Evolutionary conservation across 2,797 vertebrate genomes (phyloP).

Genomic region (Anguilla pacifica): DNA sequence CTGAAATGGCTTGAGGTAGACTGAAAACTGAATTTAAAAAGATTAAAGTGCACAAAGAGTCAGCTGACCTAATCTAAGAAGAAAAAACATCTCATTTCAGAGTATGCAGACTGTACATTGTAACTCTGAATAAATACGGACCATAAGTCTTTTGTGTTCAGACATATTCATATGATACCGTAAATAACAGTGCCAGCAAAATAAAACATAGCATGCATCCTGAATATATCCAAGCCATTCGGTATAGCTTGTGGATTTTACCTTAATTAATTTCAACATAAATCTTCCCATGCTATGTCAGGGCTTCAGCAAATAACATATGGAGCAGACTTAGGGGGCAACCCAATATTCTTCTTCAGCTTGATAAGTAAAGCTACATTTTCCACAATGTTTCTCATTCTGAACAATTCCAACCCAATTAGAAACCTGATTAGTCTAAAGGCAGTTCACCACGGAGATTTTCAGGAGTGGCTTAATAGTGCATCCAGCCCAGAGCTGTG

Average conservation of each 20-base stretch:
- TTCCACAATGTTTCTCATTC: not conserved
- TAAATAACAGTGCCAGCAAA: constrained; percentile 15
- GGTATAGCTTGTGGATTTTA: constrained; percentile 11
- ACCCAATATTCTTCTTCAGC: not conserved
- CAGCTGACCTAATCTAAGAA: not conserved
- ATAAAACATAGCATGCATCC: not conserved
- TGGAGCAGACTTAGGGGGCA: not conserved
- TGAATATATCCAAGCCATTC: not conserved
- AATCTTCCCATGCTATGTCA: not conserved
- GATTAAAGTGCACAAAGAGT: not conserved
- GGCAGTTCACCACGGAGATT: not conserved
- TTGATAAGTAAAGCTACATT: not conserved
- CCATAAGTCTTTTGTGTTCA: constrained; percentile 16
- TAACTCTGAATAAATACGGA: not conserved
- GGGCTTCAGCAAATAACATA: not conserved
- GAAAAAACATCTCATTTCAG: not conserved
- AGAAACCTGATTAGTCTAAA: not conserved
- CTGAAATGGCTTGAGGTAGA: not conserved
- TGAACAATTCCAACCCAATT: not conserved
- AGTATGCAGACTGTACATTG: not conserved
- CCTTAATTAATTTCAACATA: constrained; percentile 9
- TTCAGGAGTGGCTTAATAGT: constrained; percentile 18
- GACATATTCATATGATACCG: not conserved
- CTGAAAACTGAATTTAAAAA: not conserved
- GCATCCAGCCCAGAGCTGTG: constrained; percentile 16